These are phyloP conservation scores for Bombus superbus DNA, from an alignment of 1,140 invertebrate genomes.

Conservation along the genomic window DNA sequence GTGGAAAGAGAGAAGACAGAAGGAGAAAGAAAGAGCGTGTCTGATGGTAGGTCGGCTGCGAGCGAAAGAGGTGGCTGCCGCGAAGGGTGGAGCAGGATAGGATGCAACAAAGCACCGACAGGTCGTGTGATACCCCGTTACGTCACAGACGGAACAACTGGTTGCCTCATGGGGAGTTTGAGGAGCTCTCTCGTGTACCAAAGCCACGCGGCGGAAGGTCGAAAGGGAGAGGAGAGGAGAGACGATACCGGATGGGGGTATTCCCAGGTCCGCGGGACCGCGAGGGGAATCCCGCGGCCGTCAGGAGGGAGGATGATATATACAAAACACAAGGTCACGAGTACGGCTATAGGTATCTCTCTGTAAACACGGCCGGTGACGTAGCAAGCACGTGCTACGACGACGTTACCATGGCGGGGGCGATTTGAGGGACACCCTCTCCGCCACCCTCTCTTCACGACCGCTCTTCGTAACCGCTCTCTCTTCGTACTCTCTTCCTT, in stretches of 20 bases:
- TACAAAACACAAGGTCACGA: slow-evolving; percentile 81
- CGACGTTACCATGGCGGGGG: slow-evolving; percentile 65
- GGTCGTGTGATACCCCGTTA: slow-evolving; percentile 78
- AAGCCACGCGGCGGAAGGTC: slow-evolving; percentile 49
- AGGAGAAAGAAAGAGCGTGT: slow-evolving; percentile 18
- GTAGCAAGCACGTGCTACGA: slow-evolving; percentile 75
- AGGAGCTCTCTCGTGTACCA: slow-evolving; percentile 58
- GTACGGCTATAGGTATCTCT: slow-evolving; percentile 76
- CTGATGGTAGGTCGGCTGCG: neutral
- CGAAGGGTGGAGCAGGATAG: slow-evolving; percentile 16
- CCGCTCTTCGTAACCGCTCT: slow-evolving; percentile 20
- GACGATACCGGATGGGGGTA: slow-evolving; percentile 61
- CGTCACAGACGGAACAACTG: slow-evolving; percentile 80
- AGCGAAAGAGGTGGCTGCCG: neutral
- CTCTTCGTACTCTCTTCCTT: slow-evolving; percentile 20
- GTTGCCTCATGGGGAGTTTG: slow-evolving; percentile 67
- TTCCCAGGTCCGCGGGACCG: slow-evolving; percentile 67
- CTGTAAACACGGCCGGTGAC: slow-evolving; percentile 79
- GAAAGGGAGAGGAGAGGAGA: slow-evolving; percentile 63
- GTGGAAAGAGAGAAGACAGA: slow-evolving; percentile 24
- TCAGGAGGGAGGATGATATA: slow-evolving; percentile 73
- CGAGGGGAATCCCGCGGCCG: slow-evolving; percentile 59
- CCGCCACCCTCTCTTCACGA: slow-evolving; percentile 28
- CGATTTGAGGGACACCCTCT: slow-evolving; percentile 55
- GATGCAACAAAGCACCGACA: slow-evolving; percentile 69